Conservation (phyloP, 2,888 invertebrate genomes). For the Caenorhabditis imperialis region DNA sequence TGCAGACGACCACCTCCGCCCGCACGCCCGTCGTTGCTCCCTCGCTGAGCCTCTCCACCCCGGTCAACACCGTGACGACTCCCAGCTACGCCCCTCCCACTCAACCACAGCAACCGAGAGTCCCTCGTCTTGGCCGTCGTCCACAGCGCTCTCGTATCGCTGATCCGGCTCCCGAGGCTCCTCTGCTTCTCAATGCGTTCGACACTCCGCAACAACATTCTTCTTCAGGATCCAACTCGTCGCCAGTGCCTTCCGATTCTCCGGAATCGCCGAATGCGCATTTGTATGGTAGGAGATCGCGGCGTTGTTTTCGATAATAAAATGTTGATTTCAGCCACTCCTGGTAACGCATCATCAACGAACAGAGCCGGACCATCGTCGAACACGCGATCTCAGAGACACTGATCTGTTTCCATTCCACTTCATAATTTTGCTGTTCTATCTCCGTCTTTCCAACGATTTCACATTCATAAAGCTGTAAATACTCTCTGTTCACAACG, state of each 20-base stretch:
- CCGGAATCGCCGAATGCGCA: conserved; percentile 46
- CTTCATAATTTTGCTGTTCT: too few species aligned
- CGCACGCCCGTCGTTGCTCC: conserved; percentile 20
- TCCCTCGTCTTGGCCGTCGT: conserved; percentile 21
- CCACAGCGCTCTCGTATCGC: conserved; percentile 2
- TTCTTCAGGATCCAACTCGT: neutral
- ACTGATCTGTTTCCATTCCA: conserved; percentile 11
- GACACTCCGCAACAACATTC: conserved; percentile 37
- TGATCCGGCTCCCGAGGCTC: neutral
- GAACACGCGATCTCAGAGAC: conserved; percentile 43
- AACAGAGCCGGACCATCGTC: conserved; percentile 29
- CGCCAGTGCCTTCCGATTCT: conserved; percentile 37
- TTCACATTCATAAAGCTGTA: neutral
- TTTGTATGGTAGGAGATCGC: conserved; percentile 29
- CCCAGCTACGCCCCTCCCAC: conserved; percentile 1
- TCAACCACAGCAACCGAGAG: conserved; percentile 3
- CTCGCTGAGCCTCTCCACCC: conserved; percentile 29
- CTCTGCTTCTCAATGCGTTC: conserved; percentile 19
- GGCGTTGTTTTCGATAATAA: neutral
- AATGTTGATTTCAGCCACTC: conserved; percentile 30
- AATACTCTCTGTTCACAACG: neutral
- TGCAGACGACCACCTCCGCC: conserved; percentile 11
- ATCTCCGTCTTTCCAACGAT: neutral
- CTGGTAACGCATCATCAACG: neutral
- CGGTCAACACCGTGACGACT: conserved; percentile 1